phyloP scores from a whole-genome alignment of 1,140 invertebrate genomes.

The Brachionus plicatilis region DNA sequence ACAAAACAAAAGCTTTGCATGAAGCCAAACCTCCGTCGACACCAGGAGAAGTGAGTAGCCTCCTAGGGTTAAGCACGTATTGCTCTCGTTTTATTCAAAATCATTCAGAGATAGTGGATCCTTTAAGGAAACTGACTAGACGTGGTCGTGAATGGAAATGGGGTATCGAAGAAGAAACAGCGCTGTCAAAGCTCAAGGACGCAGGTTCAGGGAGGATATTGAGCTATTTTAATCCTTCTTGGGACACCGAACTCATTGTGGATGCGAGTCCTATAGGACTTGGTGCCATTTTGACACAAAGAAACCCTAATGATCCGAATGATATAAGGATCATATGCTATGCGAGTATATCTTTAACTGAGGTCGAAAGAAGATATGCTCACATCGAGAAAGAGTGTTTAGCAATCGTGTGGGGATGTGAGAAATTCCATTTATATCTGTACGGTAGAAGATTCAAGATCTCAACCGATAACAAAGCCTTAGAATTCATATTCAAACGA shows the following conservation, averaged over 20 bases:
- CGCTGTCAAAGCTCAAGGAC: conserved; percentile 5
- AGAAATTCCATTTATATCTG: conserved; percentile 42
- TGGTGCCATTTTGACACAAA: conserved; percentile 56
- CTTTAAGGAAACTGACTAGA: conserved; percentile 45
- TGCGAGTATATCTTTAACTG: conserved; percentile 45
- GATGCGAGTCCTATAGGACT: conserved; percentile 50
- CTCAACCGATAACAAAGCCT: conserved; percentile 41
- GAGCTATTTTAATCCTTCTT: background rate
- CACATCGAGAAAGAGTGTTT: conserved; percentile 41
- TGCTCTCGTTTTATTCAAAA: conserved; percentile 1
- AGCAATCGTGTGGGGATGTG: conserved; percentile 42
- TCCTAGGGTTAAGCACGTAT: conserved; percentile 23
- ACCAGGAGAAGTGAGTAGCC: conserved; percentile 6
- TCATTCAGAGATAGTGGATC: background rate
- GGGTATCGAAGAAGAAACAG: conserved; percentile 40
- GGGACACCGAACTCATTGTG: background rate
- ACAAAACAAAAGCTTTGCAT: conserved; percentile 38
- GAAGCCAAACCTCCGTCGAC: conserved; percentile 39
- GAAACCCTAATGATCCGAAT: background rate
- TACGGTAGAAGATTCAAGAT: conserved; percentile 41
- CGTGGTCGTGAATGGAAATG: conserved; percentile 43
- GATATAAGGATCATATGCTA: conserved; percentile 41
- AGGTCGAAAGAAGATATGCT: conserved; percentile 43
- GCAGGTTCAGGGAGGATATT: background rate
- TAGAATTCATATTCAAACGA: conserved; percentile 40